A percentile compares a stretch with the other conserved stretches of the same genome.
Conservation (phyloP, 2,113 vertebrate species). For the Eulacestoma nigropectus region DNA sequence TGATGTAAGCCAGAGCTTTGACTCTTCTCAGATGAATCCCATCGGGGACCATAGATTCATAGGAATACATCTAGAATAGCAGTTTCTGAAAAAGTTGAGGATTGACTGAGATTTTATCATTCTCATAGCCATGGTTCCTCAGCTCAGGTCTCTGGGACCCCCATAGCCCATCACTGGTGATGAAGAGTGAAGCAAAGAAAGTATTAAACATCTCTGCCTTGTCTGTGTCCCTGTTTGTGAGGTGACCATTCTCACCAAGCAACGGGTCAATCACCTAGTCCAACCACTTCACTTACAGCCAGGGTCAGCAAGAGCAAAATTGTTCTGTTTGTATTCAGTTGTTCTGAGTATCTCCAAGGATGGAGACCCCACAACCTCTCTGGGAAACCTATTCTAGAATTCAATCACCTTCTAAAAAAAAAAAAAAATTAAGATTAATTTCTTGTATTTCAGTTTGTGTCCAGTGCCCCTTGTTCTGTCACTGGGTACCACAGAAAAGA, state of each 20-base stretch:
- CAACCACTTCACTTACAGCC: not conserved
- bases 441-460: not conserved
- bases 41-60: not conserved
- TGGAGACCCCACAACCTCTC: not conserved
- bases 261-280: not conserved
- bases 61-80: not conserved
- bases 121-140: not conserved
- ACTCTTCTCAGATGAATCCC: not conserved
- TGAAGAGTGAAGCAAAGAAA: not conserved
- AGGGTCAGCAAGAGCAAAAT: not conserved
- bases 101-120: not conserved
- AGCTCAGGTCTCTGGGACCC: not conserved
- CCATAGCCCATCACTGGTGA: not conserved
- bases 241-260: not conserved
- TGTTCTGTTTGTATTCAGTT: not conserved
- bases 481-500: not conserved
- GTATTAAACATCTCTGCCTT: not conserved
- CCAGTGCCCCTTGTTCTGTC: not conserved
- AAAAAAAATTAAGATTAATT: not conserved
- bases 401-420: not conserved
- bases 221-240: not conserved
- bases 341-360: not conserved
- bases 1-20: not conserved
- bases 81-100: not conserved
- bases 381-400: not conserved